phyloP scores from a whole-genome alignment of 2,113 vertebrate genomes.

The Psophia crepitans region DNA sequence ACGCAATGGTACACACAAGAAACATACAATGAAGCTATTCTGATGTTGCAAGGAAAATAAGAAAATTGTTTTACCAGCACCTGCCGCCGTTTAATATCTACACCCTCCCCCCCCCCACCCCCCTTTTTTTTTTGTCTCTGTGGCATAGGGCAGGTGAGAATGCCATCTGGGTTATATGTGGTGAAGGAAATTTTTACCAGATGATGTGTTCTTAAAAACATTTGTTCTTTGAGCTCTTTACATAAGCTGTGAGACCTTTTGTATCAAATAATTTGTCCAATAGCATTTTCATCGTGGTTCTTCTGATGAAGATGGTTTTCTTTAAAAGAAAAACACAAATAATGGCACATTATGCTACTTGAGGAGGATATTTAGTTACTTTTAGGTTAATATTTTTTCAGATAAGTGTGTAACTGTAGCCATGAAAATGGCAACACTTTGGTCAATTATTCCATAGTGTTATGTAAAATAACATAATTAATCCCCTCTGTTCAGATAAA shows the following conservation, averaged over 20 bases:
- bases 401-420: not conserved
- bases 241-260: not conserved
- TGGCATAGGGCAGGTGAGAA: too few relatives aligned
- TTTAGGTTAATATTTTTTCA: not conserved
- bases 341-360: not conserved
- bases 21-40: accelerated
- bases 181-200: not conserved
- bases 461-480: not conserved
- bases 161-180: not conserved
- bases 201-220: not conserved
- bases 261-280: not conserved
- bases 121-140: too few relatives aligned
- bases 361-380: not conserved
- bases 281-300: not conserved
- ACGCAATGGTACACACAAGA: too few relatives aligned
- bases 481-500: not conserved
- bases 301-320: not conserved
- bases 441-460: not conserved
- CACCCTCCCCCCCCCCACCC: too few relatives aligned
- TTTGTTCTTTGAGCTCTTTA: not conserved
- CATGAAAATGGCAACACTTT: not conserved
- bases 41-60: not conserved
- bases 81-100: not conserved
- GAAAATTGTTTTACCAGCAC: not conserved
- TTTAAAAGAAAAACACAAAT: not conserved